Percentiles rank a stretch among this genome's conserved stretches.
Evolutionary conservation across 2,888 invertebrate species (phyloP).

Genomic region (Branchinecta sandiegonensis): DNA sequence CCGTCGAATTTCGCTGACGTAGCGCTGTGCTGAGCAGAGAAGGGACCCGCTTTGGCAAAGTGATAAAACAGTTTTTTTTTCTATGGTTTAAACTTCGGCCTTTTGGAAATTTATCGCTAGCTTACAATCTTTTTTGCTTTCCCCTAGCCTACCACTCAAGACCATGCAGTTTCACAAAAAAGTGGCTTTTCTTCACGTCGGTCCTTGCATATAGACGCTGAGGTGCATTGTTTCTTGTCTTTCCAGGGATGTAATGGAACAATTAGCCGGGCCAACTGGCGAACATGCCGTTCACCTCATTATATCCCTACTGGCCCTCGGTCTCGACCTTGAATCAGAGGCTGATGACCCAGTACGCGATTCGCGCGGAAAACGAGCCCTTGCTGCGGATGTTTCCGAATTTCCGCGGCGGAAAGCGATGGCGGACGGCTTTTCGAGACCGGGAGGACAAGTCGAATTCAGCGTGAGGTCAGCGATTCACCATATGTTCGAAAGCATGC

Average conservation of each 20-base stretch:
- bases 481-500: neutral
- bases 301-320: neutral
- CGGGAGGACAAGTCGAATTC: neutral
- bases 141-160: too few relatives aligned
- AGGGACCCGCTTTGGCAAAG: too few relatives aligned
- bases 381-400: neutral
- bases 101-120: too few relatives aligned
- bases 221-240: neutral
- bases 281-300: neutral
- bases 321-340: neutral
- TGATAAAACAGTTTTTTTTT: too few relatives aligned
- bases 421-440: neutral
- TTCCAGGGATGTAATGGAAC: neutral
- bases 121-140: too few relatives aligned
- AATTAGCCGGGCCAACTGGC: neutral
- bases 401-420: neutral
- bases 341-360: constrained; percentile 9
- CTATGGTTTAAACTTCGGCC: too few relatives aligned
- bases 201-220: too few relatives aligned
- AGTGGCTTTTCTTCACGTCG: too few relatives aligned
- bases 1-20: too few relatives aligned
- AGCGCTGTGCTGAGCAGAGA: too few relatives aligned
- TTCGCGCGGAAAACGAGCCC: neutral
- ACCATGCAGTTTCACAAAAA: too few relatives aligned
- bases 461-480: neutral